These are phyloP conservation scores for Pelecanoides urinatrix DNA, from an alignment of 2,113 vertebrate genomes.

Conservation along the genomic window DNA sequence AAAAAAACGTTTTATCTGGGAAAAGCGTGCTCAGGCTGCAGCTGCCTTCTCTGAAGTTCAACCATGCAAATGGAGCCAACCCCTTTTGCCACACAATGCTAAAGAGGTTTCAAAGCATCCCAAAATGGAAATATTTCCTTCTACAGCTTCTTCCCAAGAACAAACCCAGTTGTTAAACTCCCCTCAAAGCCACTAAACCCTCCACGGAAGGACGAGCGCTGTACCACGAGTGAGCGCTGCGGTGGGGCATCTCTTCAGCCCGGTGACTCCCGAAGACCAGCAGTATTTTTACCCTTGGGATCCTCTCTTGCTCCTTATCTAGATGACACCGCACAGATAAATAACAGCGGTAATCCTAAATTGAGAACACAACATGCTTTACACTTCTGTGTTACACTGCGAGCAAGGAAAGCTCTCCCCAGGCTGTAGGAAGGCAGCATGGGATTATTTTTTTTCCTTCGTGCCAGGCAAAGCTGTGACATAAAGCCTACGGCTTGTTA, in stretches of 20 bases:
- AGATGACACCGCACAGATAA: not conserved
- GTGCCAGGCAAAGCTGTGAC: conserved; percentile 64
- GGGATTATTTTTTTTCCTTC: not conserved
- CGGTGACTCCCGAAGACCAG: not conserved
- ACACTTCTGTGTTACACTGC: not conserved
- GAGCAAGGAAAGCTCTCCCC: conserved; percentile 10
- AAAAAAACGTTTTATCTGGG: not conserved
- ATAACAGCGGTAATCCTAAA: not conserved
- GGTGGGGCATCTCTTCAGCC: not conserved
- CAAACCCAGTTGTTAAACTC: not conserved
- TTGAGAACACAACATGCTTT: not conserved
- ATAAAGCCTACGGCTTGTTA: conserved; percentile 22
- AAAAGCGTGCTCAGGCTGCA: not conserved
- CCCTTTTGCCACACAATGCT: not conserved
- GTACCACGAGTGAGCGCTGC: fast-evolving
- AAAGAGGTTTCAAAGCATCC: too few relatives aligned
- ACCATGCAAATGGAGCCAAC: not conserved
- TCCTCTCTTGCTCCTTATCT: not conserved
- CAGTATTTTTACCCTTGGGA: not conserved
- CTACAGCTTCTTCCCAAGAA: not conserved
- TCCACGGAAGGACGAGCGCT: fast-evolving
- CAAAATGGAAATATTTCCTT: not conserved
- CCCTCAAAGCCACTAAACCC: not conserved
- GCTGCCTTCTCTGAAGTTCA: not conserved
- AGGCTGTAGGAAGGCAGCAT: conserved; percentile 16